Base-by-base conservation (phyloP, 2,888 invertebrate species). In the Hemaris fuciformis region DNA sequence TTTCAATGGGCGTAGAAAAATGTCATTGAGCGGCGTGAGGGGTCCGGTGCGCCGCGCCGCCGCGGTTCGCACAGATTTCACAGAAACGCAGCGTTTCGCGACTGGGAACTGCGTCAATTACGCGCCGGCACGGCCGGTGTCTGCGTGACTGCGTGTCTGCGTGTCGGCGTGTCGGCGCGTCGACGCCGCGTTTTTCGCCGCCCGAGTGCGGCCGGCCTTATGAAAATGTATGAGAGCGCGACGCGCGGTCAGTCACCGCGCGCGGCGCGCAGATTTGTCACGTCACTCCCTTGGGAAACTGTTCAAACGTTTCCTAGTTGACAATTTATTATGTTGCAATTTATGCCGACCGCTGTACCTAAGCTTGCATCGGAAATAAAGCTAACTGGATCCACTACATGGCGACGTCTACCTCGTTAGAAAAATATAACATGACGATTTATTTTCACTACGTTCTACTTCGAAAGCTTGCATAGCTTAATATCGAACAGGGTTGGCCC, bases 161-260 rank as follows among this genome's bases (percentile, higher is more conserved):
- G 45, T 45, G 18, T 46, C 5, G 27, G 48, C 42, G 42, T 23
- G 65, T 63, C 63, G 73, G 75, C 67, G 69, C 68, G 69, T 63
- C 72, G 79, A 67, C 80, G 84, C 79, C 79, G 80, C 77, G 82
- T 85, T 87, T 86, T 87, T 85, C 68, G 42, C 46, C 59, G 27
- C 61, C 43, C 64, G 41, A 60, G 46, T 56, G 64, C 63, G 59
- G 43, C 60, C 64, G 48, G 61, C 67, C 63, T 62, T 66, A 84
- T 85, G 80, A 83, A 87, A 79, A 87, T 87, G 81, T 74, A 87
- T 84, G 83, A 83, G 60, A 27, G n/a, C 31, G 53, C 42, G 57
- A 20, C 56, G 45, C 43, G 31, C 63, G 62, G 59, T 62, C 61
- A 57, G 57, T 57, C 15, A 62, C 61, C 61, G 46, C 53, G 53